Base-by-base conservation (phyloP, 2,797 vertebrate genomes). In the Phoebastria nigripes region DNA sequence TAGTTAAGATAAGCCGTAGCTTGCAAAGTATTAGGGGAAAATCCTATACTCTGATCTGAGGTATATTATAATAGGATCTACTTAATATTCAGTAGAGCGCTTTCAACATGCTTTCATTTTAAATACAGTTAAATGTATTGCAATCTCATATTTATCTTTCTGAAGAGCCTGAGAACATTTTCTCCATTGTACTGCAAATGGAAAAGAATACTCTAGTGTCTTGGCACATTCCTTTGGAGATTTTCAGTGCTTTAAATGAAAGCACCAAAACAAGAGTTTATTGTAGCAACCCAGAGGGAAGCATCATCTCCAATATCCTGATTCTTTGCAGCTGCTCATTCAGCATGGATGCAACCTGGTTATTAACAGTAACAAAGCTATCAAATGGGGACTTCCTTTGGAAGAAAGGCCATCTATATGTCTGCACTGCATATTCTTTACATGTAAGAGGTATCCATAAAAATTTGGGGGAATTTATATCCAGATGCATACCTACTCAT, bases 211-310 rank as follows among this genome's bases (percentile, higher is more conserved):
- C 94, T 95, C 95, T 25, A 70, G 91, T 54, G 49, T 91, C 96
- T 94, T 58, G 73, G 93, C 90, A 94, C 88, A 95, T 94, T 97
- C 93, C 94, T 93, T 86, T 65, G 33, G 84, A 93, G 77, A 93
- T 94, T 96, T 97, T 96, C 93, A 93, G 79, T 83, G 90, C 96
- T 97, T 97, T 97, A 96, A 97, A 97, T 97, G 94, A 97, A 95
- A 96, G 95, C 76, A 84, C 85, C 93, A 97, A 97, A 97, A 97
- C 95, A 96, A 96, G 89, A 93, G 85, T 94, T 97, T 97, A 97
- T 97, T 98, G 93, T 95, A 96, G 97, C 90, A 95, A 95, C 92
- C 94, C 88, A 84, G 71, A 87, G 92, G 67, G 76, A 94, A 95
- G 82, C 85, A 59, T 82, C 73, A 94, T 96, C 90, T 96, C 95